A percentile compares a stretch with the other conserved stretches of the same genome.
phyloP scores from a whole-genome alignment of 2,888 invertebrate genomes.

The Drosophila ezoana region DNA sequence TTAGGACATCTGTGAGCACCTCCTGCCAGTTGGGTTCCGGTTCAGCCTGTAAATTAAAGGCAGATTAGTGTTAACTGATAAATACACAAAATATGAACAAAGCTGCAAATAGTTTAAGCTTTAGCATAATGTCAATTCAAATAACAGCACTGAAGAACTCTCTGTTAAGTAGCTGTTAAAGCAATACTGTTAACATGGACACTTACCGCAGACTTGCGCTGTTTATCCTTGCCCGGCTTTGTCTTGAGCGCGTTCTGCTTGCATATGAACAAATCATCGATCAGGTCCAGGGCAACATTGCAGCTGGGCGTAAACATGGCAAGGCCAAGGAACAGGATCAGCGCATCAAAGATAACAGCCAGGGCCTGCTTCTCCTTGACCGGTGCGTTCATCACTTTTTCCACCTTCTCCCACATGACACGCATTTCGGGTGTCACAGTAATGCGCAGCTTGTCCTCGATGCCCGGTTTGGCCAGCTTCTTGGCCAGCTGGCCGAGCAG shows the following conservation, averaged over 20 bases:
- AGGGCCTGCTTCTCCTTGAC: background rate
- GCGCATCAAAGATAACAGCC: conserved; percentile 36
- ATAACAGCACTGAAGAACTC: background rate
- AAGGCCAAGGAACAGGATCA: conserved; percentile 52
- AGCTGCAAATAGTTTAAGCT: too few species aligned
- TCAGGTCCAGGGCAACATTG: conserved; percentile 2
- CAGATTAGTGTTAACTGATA: background rate
- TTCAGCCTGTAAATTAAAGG: background rate
- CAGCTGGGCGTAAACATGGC: conserved; percentile 29
- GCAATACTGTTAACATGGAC: background rate
- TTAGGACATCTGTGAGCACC: conserved; percentile 61
- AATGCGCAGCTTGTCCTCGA: conserved; percentile 33
- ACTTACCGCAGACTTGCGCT: background rate
- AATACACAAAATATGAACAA: background rate
- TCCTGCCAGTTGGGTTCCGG: conserved; percentile 52
- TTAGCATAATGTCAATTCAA: background rate
- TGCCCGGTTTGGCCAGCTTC: conserved; percentile 7
- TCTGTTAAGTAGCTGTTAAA: background rate
- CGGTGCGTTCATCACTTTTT: background rate
- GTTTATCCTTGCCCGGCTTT: conserved; percentile 5
- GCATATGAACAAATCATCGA: conserved; percentile 55
- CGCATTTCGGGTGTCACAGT: conserved; percentile 8
- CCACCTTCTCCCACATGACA: conserved; percentile 34
- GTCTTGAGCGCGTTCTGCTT: conserved; percentile 33
- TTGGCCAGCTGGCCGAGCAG: conserved; percentile 13